These are phyloP conservation scores for Ceratosolen solmsi DNA, from an alignment of 1,140 invertebrate species.

Conservation along the genomic window DNA sequence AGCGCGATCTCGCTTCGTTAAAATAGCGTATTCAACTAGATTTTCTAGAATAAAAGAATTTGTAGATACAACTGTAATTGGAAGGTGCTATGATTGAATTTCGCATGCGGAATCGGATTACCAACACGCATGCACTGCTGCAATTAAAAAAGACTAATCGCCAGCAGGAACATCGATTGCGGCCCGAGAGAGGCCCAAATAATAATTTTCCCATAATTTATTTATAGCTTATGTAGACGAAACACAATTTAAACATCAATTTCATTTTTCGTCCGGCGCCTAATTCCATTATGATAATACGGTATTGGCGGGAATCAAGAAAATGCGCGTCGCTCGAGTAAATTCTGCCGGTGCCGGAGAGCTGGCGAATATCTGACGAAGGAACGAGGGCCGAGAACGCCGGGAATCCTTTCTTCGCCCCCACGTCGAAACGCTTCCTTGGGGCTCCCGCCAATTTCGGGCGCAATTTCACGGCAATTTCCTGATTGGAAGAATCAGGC, in stretches of 20 bases:
- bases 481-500: slow-evolving; percentile 56
- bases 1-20: background rate
- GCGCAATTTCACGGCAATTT: slow-evolving; percentile 69
- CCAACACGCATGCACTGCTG: too few species aligned
- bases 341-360: background rate
- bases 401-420: background rate
- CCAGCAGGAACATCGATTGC: too few species aligned
- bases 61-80: background rate
- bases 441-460: slow-evolving; percentile 59
- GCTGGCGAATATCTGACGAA: background rate
- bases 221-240: background rate
- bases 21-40: too few species aligned
- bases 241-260: slow-evolving; percentile 25
- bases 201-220: background rate
- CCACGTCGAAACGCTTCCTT: background rate
- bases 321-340: slow-evolving; percentile 21
- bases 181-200: too few species aligned
- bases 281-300: slow-evolving; percentile 37
- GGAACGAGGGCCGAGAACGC: too few species aligned
- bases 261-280: slow-evolving; percentile 24
- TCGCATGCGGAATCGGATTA: too few species aligned
- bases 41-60: slow-evolving; percentile 4
- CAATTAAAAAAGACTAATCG: background rate
- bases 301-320: background rate
- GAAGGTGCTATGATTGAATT: background rate